phyloP scores from a whole-genome alignment of 2,113 vertebrate species.

The Salminus brasiliensis region DNA sequence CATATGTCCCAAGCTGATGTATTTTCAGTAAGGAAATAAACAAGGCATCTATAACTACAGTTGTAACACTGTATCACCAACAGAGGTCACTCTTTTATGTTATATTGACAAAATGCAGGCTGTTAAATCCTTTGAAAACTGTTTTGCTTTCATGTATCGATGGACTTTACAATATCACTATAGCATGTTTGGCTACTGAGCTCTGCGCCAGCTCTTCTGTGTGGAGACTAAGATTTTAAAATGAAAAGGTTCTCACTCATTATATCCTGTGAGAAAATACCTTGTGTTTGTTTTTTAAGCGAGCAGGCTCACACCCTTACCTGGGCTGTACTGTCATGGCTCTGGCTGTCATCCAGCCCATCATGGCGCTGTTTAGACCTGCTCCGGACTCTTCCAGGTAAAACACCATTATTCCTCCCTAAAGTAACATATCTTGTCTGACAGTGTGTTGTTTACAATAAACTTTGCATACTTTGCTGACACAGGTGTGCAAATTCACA shows the following conservation, averaged over 20 bases:
- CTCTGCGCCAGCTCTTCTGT: not conserved
- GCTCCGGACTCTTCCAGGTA: conserved; percentile 79
- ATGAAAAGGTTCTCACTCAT: conserved; percentile 8
- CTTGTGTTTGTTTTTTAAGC: conserved; percentile 66
- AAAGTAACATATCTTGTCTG: not conserved
- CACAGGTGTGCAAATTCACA: no score
- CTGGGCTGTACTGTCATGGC: conserved; percentile 80
- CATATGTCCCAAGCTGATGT: not conserved
- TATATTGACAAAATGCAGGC: not conserved
- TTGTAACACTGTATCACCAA: conserved; percentile 1
- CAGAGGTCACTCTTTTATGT: conserved; percentile 20
- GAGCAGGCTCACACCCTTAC: conserved; percentile 84
- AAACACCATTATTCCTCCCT: conserved; percentile 1
- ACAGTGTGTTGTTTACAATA: not conserved
- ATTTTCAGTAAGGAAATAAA: not conserved
- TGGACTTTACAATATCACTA: conserved; percentile 1
- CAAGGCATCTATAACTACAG: not conserved
- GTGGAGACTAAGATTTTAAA: not conserved
- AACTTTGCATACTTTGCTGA: not conserved
- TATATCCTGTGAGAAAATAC: conserved; percentile 12
- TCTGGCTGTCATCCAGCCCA: conserved; percentile 77
- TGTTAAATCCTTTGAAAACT: not conserved
- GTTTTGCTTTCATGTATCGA: not conserved
- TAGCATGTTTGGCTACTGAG: not conserved
- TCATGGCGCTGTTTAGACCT: conserved; percentile 83